These are phyloP conservation scores for Drosophila infuscata DNA, from an alignment of 2,888 invertebrate species.

Conservation along the genomic window DNA sequence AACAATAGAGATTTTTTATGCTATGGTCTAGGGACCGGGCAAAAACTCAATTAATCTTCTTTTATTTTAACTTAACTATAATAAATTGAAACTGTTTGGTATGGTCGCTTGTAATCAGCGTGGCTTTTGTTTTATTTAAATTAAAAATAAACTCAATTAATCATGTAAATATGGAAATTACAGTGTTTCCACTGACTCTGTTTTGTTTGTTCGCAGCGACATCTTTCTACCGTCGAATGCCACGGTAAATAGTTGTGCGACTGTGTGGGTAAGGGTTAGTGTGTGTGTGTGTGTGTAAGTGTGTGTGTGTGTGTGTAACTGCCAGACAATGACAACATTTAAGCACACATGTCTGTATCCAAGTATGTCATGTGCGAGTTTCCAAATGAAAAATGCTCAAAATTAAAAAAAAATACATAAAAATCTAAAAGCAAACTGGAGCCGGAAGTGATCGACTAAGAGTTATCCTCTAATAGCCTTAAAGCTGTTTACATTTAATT, in stretches of 20 bases:
- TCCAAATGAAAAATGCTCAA: slow-evolving; percentile 47
- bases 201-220: slow-evolving; percentile 39
- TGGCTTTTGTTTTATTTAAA: slow-evolving; percentile 67
- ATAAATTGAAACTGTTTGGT: slow-evolving; percentile 31
- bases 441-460: not conserved
- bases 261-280: not conserved
- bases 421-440: slow-evolving; percentile 44
- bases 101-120: slow-evolving; percentile 63
- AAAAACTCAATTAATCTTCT: slow-evolving; percentile 76
- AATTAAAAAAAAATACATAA: slow-evolving; percentile 68
- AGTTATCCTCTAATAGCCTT: not conserved
- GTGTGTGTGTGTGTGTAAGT: slow-evolving; percentile 7
- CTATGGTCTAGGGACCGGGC: slow-evolving; percentile 20
- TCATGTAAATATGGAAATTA: slow-evolving; percentile 72
- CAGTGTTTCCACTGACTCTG: slow-evolving; percentile 17
- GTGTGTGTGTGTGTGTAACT: slow-evolving; percentile 29
- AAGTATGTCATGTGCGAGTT: slow-evolving; percentile 52
- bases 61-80: slow-evolving; percentile 49
- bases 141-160: slow-evolving; percentile 79
- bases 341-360: slow-evolving; percentile 55
- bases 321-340: slow-evolving; percentile 63
- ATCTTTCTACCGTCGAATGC: slow-evolving; percentile 12
- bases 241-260: slow-evolving; percentile 7
- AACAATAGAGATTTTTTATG: slow-evolving; percentile 50
- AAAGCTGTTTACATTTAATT: not conserved